Percentiles rank a stretch among this genome's conserved stretches.
Conservation (phyloP, 1,140 invertebrate species). For the Elymnias hypermnestra region DNA sequence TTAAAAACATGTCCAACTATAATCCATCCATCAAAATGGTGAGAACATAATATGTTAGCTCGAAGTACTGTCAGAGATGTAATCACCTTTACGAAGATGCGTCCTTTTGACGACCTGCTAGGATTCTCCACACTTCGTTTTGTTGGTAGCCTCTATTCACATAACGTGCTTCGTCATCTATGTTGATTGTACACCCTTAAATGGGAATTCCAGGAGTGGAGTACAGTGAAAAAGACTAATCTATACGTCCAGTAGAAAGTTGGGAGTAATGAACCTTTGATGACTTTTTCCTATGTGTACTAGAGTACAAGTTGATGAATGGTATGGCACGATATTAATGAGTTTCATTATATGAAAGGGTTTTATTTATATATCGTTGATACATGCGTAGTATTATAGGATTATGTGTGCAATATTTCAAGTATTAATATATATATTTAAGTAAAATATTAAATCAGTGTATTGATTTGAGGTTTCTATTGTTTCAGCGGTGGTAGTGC, state of each 20-base stretch:
- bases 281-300: constrained; percentile 27
- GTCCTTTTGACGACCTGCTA: constrained; percentile 44
- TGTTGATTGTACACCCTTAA: constrained; percentile 50
- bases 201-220: constrained; percentile 50
- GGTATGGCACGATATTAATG: constrained; percentile 4
- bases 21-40: constrained; percentile 11
- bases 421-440: too few species aligned
- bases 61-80: constrained; percentile 10
- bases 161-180: constrained; percentile 53
- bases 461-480: too few species aligned
- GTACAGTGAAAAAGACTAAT: constrained; percentile 53
- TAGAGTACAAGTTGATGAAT: not conserved
- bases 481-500: constrained; percentile 87
- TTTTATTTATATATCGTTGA: too few species aligned
- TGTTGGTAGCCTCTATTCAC: constrained; percentile 52
- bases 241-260: constrained; percentile 52
- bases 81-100: constrained; percentile 51
- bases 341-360: constrained; percentile 3
- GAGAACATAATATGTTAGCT: constrained; percentile 13
- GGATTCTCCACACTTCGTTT: constrained; percentile 59
- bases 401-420: too few species aligned
- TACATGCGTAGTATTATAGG: too few species aligned
- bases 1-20: constrained; percentile 6
- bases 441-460: too few species aligned
- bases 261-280: constrained; percentile 49